Base-by-base conservation (phyloP, 2,797 vertebrate genomes). In the Protosalanx chinensis region DNA sequence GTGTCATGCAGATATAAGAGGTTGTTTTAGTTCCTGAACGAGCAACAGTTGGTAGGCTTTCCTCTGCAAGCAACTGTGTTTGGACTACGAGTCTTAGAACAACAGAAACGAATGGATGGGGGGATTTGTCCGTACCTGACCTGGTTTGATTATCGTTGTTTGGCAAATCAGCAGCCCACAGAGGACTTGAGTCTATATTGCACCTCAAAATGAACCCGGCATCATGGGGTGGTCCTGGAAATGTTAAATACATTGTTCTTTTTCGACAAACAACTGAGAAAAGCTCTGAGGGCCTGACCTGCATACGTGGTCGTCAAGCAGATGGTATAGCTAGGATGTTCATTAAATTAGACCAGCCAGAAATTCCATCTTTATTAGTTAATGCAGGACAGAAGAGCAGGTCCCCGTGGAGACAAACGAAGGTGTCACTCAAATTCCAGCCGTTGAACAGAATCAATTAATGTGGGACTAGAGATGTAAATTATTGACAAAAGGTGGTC, bases 391-490 rank as follows among this genome's bases (percentile, higher is more conserved):
- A 78, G 75, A 73, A 80, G 62, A 53, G 80, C 63, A 73, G 49
- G 64, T 82, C 82, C 79, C 83, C 62, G 30, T 65, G 79, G 86
- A 82, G 84, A 80, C 53, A 15, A 76, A 46, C 63, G 1, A 10
- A 67, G 66, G 78, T 88, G 86, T 86, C 88, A 88, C 72, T 90
- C 85, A 87, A 81, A 77, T 72, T 67, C 64, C 61, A 79, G 66
- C 30, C 29, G 66, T 78, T 72, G 60, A 72, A 64, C 75, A 67
- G 63, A 73, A 61, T 71, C 12, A 23, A 57, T 73, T 71, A 13
- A 10, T 27, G 23, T 13, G 13, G 23, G 67, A 57, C 77, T 68
- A 49, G 35, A 1, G 63, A 63, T 75, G 72, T 90, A 72, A 88
- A 90, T 87, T 83, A 90, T 87, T 85, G 82, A 88, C 78, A 61